Conservation (phyloP, 2,113 vertebrate genomes). For the Syngnathus floridae region DNA sequence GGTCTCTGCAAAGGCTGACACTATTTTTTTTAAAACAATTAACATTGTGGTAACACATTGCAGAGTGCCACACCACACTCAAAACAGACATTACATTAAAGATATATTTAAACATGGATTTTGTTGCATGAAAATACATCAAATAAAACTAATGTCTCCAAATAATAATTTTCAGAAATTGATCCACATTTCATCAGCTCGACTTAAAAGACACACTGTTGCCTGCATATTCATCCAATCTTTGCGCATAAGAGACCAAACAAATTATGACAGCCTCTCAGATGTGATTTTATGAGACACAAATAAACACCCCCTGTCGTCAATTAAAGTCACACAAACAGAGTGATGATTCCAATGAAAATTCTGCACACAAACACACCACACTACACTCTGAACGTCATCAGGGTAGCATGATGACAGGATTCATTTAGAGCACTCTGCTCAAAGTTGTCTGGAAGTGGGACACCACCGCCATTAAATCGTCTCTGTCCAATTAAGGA, state of each 20-base stretch:
- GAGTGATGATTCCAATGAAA: background rate
- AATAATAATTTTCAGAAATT: no score
- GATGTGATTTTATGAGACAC: background rate
- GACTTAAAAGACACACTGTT: background rate
- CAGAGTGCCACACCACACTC: no score
- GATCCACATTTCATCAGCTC: no score
- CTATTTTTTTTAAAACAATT: no score
- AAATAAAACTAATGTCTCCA: no score
- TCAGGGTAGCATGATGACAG: background rate
- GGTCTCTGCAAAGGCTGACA: no score
- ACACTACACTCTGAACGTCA: background rate
- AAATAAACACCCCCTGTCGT: background rate
- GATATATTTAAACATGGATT: no score
- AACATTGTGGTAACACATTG: no score
- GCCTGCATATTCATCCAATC: background rate
- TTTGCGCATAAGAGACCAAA: background rate
- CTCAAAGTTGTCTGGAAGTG: background rate
- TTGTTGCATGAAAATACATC: no score
- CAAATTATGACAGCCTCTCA: background rate
- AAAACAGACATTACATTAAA: no score
- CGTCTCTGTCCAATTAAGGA: slow-evolving; percentile 1
- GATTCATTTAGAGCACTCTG: background rate
- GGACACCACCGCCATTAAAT: background rate
- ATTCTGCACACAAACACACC: background rate
- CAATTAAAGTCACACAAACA: background rate